Evolutionary conservation across 2,797 vertebrate genomes (phyloP), one percentile per base, ranked within the genome.

Genomic region (Cygnus olor): DNA sequence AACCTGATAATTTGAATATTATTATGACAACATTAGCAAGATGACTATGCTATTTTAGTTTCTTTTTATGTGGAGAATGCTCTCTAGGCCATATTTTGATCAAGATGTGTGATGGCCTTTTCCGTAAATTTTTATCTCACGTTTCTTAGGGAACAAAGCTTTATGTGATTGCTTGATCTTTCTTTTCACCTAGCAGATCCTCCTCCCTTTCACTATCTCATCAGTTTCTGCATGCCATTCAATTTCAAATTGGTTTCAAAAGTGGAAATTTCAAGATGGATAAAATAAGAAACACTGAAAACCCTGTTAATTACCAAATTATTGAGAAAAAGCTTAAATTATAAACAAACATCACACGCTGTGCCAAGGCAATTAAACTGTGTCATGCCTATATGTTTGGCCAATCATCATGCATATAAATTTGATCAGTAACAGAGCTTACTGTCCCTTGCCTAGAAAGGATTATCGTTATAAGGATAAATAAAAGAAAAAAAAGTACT

Each of bases 361-460:
- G 53, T 86, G 19, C 25, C 15, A 70, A 58, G 38, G 10, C 47
- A 76, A 34, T 80, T 76, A 47, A 17, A 49, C 21, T 60, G 1
- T 32, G 44, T 11, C 1, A 0, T 73, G 28, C 3, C 32, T 58
- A 15, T 4, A 14, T 28, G 2, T 45, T 36, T 49, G 20, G 10
- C 19, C 89, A 89, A 57, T 61, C 53, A 64, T 9, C 32, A 77
- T 9, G 65, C 2, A 54, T 5, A 4, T 3, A 84, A 80, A 28
- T 61, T 57, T 36, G 34, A 71, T 47, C 18, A 61, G 24, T 42
- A 57, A 84, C 16, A 90, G 32, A 1, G 4, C 36, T 72, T 49
- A 10, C n/a, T 86, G 36, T 21, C 38, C 40, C 36, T 57, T 65
- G 28, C 54, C 45, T 65, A 76, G 32, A 73, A 85, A 49, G 19